Evolutionary conservation across 2,113 vertebrate genomes (phyloP).

Genomic region (Forbesichthys agassizii): DNA sequence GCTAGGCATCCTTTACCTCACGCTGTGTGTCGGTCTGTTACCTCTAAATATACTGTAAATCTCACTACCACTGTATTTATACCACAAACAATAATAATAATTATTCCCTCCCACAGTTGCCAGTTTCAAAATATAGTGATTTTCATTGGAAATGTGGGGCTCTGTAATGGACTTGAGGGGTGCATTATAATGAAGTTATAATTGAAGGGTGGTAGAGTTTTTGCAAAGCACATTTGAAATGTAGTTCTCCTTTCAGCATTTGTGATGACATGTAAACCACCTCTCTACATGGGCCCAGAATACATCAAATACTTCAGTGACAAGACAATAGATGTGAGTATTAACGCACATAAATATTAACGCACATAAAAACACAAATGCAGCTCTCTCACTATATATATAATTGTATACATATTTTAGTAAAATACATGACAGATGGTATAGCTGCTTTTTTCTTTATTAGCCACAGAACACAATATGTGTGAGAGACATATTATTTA

Average conservation of each 20-base stretch:
- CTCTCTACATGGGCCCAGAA: slow-evolving; percentile 93
- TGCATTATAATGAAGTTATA: too few species aligned
- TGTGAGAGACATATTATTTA: not conserved
- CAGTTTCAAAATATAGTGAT: too few species aligned
- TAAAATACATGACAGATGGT: too few species aligned
- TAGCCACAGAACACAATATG: not conserved
- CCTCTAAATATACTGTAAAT: not conserved
- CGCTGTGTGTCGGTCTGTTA: slow-evolving; percentile 88
- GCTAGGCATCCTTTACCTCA: slow-evolving; percentile 90
- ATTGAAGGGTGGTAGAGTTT: not conserved
- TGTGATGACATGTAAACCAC: slow-evolving; percentile 93
- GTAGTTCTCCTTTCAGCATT: slow-evolving; percentile 78
- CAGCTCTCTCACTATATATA: not conserved
- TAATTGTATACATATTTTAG: not conserved
- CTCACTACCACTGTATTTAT: not conserved
- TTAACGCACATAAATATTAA: slow-evolving; percentile 23
- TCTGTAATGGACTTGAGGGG: too few species aligned
- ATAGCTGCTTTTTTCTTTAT: not conserved
- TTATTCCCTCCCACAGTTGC: too few species aligned
- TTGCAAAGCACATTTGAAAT: not conserved
- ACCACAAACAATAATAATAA: not conserved
- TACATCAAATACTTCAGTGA: slow-evolving; percentile 96
- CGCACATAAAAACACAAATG: not conserved
- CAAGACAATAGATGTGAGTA: slow-evolving; percentile 92
- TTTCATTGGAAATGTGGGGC: too few species aligned